A percentile compares a stretch with the other conserved stretches of the same genome.
Conservation (phyloP, 2,888 invertebrate species). For the Cheilosia impressa region DNA sequence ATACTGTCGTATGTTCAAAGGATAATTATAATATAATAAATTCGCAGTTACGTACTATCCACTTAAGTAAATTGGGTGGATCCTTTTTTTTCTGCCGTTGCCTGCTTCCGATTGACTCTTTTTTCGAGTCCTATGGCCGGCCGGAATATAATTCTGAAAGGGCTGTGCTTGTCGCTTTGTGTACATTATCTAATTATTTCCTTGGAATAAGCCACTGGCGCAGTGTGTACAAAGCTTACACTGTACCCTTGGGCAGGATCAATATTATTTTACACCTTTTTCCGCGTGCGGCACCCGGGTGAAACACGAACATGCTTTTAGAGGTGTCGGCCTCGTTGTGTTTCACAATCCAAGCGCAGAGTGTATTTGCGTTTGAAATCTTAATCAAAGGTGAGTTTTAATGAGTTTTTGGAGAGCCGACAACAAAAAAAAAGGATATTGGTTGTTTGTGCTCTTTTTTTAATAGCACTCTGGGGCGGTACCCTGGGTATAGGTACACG, state of each 20-base stretch:
- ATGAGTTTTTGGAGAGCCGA: slow-evolving; percentile 43
- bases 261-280: slow-evolving; percentile 61
- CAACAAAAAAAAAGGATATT: slow-evolving; percentile 18
- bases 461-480: neutral
- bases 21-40: slow-evolving; percentile 50
- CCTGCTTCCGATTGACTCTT: neutral
- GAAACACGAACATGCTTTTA: slow-evolving; percentile 57
- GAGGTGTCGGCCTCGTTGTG: slow-evolving; percentile 1
- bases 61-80: slow-evolving; percentile 45
- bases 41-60: slow-evolving; percentile 37
- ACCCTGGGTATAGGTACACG: slow-evolving; percentile 7
- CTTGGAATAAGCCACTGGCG: slow-evolving; percentile 34
- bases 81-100: neutral
- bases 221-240: slow-evolving; percentile 19
- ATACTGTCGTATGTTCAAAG: slow-evolving; percentile 20
- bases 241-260: slow-evolving; percentile 51
- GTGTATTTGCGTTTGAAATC: slow-evolving; percentile 59
- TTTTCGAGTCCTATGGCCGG: neutral
- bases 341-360: neutral
- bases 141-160: neutral
- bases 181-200: slow-evolving; percentile 58
- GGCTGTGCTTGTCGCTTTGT: neutral
- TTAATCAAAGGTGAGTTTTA: slow-evolving; percentile 67
- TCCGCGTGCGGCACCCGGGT: neutral
- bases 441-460: slow-evolving; percentile 22